Evolutionary conservation across 1,140 invertebrate species (phyloP), one percentile per base, ranked within the genome.

Genomic region (Euwallacea similis): DNA sequence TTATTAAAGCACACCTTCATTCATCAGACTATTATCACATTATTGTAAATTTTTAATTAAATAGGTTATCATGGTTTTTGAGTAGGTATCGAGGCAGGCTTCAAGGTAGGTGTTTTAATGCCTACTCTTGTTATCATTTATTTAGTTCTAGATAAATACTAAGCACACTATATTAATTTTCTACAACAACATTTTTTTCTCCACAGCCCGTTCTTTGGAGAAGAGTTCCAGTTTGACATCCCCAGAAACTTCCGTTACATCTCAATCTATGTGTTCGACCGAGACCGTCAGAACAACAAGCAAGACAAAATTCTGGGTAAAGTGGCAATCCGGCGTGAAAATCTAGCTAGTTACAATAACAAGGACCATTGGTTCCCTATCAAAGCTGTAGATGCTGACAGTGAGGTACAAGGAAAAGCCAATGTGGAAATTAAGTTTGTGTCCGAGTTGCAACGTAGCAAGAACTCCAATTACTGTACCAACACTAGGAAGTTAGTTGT

Each of bases 301-400:
- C 91, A 93, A 80, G 93, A 95, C 77, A 93, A 92, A 82, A 89
- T 93, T 46, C 85, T 96, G 73, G 94, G 94, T 11, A 96, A 96
- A 84, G 94, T 96, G 68, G 92, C 93, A 42, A 90, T 97, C 77
- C 91, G 91, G 79, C 87, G 92, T 69, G 92, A 94, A 81, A 92
- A 96, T 77, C 83, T 96, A 63, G 88, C 91, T 73, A 88, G 88
- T 63, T 95, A 94, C 83, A 92, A 95, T 82, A 91, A 91, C 73
- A 94, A 94, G 78, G 94, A 97, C 79, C 92, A 95, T 79, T 97
- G 94, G 94, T 95, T 97, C 81, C 88, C 91, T 21, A 84, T 97
- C 75, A 86, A 89, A 73, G 89, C 91, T 16, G 91, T 95, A 42
- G 93, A 95, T 82, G 89, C 91, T 2, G 92, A 95, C 80, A 91